Percentiles rank a stretch among this genome's conserved stretches.
These are phyloP conservation scores for Hyles euphorbiae DNA, from an alignment of 1,140 invertebrate genomes.

Conservation along the genomic window DNA sequence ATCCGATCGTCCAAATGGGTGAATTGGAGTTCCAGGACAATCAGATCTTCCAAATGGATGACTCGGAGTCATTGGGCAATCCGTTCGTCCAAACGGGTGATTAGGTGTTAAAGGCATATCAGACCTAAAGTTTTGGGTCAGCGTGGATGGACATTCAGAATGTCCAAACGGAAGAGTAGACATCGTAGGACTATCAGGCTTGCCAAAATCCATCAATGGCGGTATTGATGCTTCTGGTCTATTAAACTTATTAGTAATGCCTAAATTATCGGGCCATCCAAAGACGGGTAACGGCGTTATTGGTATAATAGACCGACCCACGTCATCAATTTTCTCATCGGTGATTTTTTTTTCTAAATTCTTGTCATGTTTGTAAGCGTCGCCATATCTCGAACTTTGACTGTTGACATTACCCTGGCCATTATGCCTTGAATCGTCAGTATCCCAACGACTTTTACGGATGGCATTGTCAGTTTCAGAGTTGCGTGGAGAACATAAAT, in stretches of 20 bases:
- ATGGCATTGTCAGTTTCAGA: background rate
- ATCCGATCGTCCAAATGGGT: constrained; percentile 42
- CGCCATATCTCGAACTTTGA: constrained; percentile 16
- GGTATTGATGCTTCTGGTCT: background rate
- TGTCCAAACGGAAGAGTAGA: no score
- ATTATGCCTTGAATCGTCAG: constrained; percentile 9
- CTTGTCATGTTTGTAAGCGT: constrained; percentile 20
- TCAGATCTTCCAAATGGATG: constrained; percentile 38
- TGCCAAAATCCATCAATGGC: no score
- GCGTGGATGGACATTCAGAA: no score
- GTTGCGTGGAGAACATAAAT: constrained; percentile 1
- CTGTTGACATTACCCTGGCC: background rate
- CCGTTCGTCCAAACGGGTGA: constrained; percentile 16
- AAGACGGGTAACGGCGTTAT: constrained; percentile 9
- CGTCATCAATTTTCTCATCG: no score
- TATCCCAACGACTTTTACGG: constrained; percentile 20
- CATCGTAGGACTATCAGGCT: no score
- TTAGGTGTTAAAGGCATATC: constrained; percentile 19
- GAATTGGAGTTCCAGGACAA: constrained; percentile 41
- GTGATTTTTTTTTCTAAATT: background rate
- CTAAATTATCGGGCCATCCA: background rate
- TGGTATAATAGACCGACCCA: background rate
- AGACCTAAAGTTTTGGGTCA: constrained; percentile 1
- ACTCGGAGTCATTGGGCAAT: constrained; percentile 19
- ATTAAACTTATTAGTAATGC: background rate